Percentiles rank a stretch among this genome's conserved stretches.
Conservation (phyloP, 2,113 vertebrate species). For the Eubucco bourcierii region DNA sequence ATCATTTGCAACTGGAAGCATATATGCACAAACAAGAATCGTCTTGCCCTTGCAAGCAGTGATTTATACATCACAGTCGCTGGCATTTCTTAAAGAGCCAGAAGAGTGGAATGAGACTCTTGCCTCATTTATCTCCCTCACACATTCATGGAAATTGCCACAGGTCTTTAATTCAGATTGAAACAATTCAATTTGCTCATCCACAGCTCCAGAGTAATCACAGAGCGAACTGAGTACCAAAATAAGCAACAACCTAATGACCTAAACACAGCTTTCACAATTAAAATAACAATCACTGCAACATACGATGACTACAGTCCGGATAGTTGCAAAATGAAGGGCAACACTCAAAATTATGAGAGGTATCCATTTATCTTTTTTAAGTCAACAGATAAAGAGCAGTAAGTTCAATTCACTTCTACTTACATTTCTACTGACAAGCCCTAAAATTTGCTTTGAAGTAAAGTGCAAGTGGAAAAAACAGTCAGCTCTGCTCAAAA, state of each 20-base stretch:
- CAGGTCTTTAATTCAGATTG: background rate
- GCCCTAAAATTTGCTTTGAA: background rate
- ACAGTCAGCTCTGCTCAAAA: background rate
- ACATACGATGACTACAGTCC: background rate
- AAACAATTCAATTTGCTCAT: background rate
- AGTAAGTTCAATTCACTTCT: background rate
- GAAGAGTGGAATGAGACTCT: background rate
- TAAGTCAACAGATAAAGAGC: background rate
- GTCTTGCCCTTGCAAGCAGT: background rate
- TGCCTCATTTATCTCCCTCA: background rate
- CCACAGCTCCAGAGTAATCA: background rate
- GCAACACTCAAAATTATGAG: background rate
- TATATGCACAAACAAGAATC: background rate
- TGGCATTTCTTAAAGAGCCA: slow-evolving; percentile 7
- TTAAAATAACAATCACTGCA: background rate
- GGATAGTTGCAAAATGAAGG: background rate
- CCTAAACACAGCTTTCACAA: background rate
- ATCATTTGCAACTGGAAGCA: background rate
- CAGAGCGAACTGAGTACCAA: background rate
- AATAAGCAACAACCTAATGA: background rate
- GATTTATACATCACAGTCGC: background rate
- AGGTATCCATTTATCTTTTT: background rate
- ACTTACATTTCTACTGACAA: background rate
- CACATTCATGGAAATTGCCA: background rate
- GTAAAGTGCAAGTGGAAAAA: background rate